Percentiles rank a stretch among this genome's conserved stretches.
phyloP scores from a whole-genome alignment of 2,888 invertebrate species.

The Apantesis nais region DNA sequence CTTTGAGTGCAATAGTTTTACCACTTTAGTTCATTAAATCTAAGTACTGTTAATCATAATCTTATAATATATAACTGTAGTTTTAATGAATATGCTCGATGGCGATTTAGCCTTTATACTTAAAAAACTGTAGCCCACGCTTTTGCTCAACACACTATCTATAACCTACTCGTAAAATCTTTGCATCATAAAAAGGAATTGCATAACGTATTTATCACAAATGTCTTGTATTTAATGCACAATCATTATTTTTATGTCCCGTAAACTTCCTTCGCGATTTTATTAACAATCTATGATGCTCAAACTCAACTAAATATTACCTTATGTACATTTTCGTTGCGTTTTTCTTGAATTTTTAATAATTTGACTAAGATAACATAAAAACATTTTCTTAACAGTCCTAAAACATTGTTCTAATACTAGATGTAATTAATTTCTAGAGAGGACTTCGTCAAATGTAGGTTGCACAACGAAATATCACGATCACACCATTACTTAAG shows the following conservation, averaged over 20 bases:
- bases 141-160: conserved; percentile 31
- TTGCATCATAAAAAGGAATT: conserved; percentile 41
- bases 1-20: not conserved
- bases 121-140: not conserved
- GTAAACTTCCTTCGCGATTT: conserved; percentile 53
- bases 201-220: conserved; percentile 47
- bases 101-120: too few species aligned
- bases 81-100: too few species aligned
- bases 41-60: not conserved
- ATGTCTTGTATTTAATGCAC: conserved; percentile 50
- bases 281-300: conserved; percentile 48
- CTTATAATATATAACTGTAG: too few species aligned
- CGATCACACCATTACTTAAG: not conserved
- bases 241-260: conserved; percentile 61
- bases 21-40: not conserved
- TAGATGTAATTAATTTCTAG: not conserved
- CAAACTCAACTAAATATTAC: not conserved
- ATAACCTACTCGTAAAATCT: conserved; percentile 40
- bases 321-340: not conserved
- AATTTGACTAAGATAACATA: not conserved
- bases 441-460: not conserved
- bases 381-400: too few species aligned
- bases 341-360: not conserved
- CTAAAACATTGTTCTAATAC: too few species aligned
- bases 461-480: not conserved